A percentile compares a stretch with the other conserved stretches of the same genome.
Evolutionary conservation across 92 coral and sea anemone species (phyloP).

Genomic region (Parazoanthus atlanticus): DNA sequence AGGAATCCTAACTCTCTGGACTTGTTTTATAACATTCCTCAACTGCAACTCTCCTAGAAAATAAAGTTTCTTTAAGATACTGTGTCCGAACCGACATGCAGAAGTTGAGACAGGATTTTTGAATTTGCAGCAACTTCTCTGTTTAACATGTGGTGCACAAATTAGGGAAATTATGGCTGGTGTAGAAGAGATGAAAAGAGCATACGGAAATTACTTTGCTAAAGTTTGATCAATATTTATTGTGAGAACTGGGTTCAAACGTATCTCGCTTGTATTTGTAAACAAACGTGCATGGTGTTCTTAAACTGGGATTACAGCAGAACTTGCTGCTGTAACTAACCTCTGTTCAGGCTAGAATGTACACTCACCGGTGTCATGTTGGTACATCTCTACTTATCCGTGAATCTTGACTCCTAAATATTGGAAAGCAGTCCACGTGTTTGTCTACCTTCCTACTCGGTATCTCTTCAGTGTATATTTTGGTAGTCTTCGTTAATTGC

Average conservation of each 20-base stretch:
- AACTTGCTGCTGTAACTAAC: neutral
- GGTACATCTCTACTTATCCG: too few species aligned
- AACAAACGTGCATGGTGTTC: neutral
- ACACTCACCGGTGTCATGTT: neutral
- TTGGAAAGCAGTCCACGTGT: neutral
- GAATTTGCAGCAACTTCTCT: too few species aligned
- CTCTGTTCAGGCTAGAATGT: too few species aligned
- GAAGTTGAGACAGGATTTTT: neutral
- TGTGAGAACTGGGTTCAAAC: neutral
- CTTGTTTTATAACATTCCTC: constrained; percentile 70
- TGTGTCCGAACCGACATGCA: neutral
- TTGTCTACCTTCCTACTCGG: neutral
- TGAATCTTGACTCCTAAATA: neutral
- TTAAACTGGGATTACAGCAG: too few species aligned
- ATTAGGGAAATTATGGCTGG: neutral
- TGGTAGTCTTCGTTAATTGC: neutral
- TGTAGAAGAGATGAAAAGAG: neutral
- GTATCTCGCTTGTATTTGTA: neutral
- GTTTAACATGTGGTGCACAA: too few species aligned
- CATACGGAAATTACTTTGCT: neutral
- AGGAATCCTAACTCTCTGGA: constrained; percentile 93
- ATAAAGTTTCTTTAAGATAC: neutral
- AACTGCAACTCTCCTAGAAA: constrained; percentile 53
- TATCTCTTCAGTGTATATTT: neutral
- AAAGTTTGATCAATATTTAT: too few species aligned